Conservation (phyloP, 2,113 vertebrate genomes). For the Capreolus pygargus region DNA sequence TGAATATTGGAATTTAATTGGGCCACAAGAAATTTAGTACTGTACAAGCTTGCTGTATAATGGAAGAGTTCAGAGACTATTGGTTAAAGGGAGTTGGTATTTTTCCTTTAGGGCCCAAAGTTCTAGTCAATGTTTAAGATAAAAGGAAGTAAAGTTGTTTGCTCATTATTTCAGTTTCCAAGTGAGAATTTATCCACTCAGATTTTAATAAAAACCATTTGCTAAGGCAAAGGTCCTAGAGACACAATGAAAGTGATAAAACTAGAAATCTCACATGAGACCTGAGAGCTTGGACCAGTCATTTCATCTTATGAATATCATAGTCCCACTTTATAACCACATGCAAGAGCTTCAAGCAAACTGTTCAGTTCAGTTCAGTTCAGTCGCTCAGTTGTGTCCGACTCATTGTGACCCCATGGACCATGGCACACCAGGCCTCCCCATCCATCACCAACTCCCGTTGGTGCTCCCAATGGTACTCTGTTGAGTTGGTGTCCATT, state of each 20-base stretch:
- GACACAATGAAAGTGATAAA: not conserved
- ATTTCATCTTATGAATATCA: not conserved
- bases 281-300: not conserved
- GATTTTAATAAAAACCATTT: not conserved
- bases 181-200: not conserved
- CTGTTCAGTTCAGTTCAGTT: not conserved
- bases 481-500: not conserved
- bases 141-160: conserved; percentile 13
- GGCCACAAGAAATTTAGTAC: not conserved
- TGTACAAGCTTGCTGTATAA: not conserved
- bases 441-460: not conserved
- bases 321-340: not conserved
- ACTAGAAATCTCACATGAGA: not conserved
- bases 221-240: not conserved
- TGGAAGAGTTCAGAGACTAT: not conserved
- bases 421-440: not conserved
- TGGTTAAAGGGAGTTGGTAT: not conserved
- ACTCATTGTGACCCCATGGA: not conserved
- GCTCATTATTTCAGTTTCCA: not conserved
- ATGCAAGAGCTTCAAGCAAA: not conserved
- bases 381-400: rapidly evolving
- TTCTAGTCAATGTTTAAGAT: conserved; percentile 6
- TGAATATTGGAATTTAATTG: conserved; percentile 2
- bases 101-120: conserved; percentile 5
- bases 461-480: no score